These are phyloP conservation scores for Acleris holmiana DNA, from an alignment of 2,888 invertebrate genomes.

Conservation along the genomic window DNA sequence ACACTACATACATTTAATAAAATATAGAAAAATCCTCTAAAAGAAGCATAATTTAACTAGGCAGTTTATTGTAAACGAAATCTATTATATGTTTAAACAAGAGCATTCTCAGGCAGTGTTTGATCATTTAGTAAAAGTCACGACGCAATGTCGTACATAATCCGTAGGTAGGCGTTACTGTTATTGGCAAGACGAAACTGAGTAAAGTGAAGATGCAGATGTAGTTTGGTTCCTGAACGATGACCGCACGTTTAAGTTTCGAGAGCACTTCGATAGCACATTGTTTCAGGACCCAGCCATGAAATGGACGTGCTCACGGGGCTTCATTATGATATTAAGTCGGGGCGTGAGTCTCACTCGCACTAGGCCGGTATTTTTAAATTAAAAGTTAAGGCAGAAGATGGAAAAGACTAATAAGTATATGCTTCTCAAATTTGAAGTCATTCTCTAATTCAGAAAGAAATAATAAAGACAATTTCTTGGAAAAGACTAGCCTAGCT, in stretches of 20 bases:
- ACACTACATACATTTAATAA: slow-evolving; percentile 48
- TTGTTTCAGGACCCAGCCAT: too few relatives aligned
- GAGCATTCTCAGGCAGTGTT: slow-evolving; percentile 64
- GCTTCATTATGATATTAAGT: too few relatives aligned
- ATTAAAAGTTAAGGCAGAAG: too few relatives aligned
- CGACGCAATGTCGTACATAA: slow-evolving; percentile 34
- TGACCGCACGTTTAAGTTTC: slow-evolving; percentile 17
- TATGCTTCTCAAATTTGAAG: too few relatives aligned
- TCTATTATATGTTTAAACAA: slow-evolving; percentile 39
- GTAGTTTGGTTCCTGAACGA: slow-evolving; percentile 35
- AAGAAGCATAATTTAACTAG: slow-evolving; percentile 33
- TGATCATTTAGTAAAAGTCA: slow-evolving; percentile 47
- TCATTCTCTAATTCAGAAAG: too few relatives aligned
- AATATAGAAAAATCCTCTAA: slow-evolving; percentile 39
- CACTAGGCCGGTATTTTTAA: too few relatives aligned
- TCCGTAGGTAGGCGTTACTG: slow-evolving; percentile 37
- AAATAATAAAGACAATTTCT: too few relatives aligned
- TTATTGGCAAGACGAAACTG: slow-evolving; percentile 61
- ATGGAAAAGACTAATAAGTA: too few relatives aligned
- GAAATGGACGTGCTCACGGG: too few relatives aligned
- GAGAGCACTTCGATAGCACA: too few relatives aligned
- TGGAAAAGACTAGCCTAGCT: too few relatives aligned
- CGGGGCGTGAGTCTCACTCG: too few relatives aligned
- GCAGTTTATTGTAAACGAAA: slow-evolving; percentile 41
- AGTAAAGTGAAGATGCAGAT: slow-evolving; percentile 27